Evolutionary conservation across 2,888 invertebrate genomes (phyloP).

Genomic region (Hypselothyrea guttata): DNA sequence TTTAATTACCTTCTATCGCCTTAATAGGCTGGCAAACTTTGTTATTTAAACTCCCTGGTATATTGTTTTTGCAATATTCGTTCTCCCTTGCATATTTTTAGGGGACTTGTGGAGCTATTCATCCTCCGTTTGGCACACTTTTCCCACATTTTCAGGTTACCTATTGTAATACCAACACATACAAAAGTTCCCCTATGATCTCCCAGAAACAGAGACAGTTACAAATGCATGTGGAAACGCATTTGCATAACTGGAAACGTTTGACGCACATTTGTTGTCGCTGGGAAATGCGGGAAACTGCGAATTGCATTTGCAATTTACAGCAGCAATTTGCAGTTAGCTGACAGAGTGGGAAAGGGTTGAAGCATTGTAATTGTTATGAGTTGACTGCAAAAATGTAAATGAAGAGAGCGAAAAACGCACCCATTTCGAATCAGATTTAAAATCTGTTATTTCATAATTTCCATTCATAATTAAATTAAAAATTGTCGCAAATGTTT

Average conservation of each 20-base stretch:
- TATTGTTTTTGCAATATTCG: background rate
- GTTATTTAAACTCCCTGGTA: slow-evolving; percentile 5
- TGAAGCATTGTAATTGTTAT: slow-evolving; percentile 1
- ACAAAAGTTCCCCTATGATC: too few relatives aligned
- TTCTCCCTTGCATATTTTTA: background rate
- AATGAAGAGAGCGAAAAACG: background rate
- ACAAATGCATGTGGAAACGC: slow-evolving; percentile 20
- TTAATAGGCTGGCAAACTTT: slow-evolving; percentile 10
- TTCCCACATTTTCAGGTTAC: background rate
- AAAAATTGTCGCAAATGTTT: slow-evolving; percentile 9
- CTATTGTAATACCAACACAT: slow-evolving; percentile 1
- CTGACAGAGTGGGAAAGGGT: slow-evolving; percentile 34
- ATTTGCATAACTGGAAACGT: slow-evolving; percentile 59
- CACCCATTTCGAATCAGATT: background rate
- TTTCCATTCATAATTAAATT: slow-evolving; percentile 16
- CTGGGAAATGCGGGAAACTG: slow-evolving; percentile 34
- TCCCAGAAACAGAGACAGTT: background rate
- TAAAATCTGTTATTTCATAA: slow-evolving; percentile 14
- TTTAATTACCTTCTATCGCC: background rate
- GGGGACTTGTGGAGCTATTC: too few relatives aligned
- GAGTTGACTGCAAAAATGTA: background rate
- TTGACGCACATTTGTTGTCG: slow-evolving; percentile 21
- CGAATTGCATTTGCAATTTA: slow-evolving; percentile 45
- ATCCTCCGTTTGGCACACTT: too few relatives aligned
- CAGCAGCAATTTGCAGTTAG: slow-evolving; percentile 39